phyloP scores from a whole-genome alignment of 2,113 vertebrate species.

The Alosa alosa region DNA sequence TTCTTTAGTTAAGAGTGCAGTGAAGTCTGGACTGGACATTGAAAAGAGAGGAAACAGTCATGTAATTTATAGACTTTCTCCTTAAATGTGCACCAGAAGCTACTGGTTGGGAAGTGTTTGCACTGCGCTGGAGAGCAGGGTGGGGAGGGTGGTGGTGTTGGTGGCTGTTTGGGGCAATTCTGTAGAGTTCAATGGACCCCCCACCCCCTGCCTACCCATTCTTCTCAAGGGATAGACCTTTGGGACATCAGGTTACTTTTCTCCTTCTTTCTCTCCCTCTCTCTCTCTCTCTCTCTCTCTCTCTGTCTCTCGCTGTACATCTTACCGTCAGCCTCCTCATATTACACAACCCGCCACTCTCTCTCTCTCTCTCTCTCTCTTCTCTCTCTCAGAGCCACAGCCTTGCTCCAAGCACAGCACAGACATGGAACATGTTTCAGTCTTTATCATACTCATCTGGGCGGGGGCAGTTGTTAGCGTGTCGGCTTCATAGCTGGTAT shows the following conservation, averaged over 20 bases:
- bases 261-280: slow-evolving; percentile 14
- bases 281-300: slow-evolving; percentile 1
- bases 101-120: not conserved
- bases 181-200: not conserved
- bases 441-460: slow-evolving; percentile 53
- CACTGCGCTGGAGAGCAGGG: slow-evolving; percentile 27
- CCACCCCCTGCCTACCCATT: not conserved
- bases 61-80: not conserved
- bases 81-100: slow-evolving; percentile 20
- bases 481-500: slow-evolving; percentile 2
- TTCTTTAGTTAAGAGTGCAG: no score
- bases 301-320: slow-evolving; percentile 18
- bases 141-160: not conserved
- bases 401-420: slow-evolving; percentile 58
- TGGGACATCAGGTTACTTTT: slow-evolving; percentile 67
- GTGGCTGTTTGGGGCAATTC: not conserved
- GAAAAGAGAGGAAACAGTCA: not conserved
- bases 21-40: no score
- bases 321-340: slow-evolving; percentile 40
- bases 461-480: slow-evolving; percentile 31
- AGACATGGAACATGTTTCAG: slow-evolving; percentile 56
- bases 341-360: slow-evolving; percentile 23
- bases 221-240: slow-evolving; percentile 33
- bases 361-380: slow-evolving; percentile 57
- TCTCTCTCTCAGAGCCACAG: not conserved